Conservation (phyloP, 2,797 vertebrate genomes). For the Pipistrellus pipistrellus region DNA sequence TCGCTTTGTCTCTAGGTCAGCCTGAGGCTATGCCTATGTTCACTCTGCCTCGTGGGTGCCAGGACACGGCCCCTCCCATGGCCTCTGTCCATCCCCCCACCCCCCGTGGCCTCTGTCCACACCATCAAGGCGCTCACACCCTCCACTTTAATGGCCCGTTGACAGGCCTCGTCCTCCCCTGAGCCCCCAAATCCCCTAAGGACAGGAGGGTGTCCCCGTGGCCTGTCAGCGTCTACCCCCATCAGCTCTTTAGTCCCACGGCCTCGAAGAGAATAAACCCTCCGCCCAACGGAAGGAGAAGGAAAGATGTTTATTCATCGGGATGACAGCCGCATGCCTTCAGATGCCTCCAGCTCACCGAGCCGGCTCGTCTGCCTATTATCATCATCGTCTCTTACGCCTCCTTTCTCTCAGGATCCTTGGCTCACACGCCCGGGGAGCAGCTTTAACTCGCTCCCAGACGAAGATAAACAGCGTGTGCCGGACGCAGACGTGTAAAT, state of each 20-base stretch:
- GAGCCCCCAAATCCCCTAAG: not conserved
- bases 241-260: not conserved
- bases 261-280: not conserved
- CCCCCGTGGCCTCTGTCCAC: too few species aligned
- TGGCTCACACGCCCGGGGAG: not conserved
- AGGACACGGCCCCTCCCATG: not conserved
- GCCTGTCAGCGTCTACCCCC: not conserved
- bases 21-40: not conserved
- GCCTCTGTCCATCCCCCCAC: not conserved
- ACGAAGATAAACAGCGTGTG: not conserved
- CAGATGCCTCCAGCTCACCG: not conserved
- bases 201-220: not conserved
- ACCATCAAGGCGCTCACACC: accelerated
- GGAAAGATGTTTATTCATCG: not conserved
- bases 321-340: not conserved
- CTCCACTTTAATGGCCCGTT: not conserved
- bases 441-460: constrained; percentile 4
- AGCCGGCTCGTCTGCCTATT: not conserved
- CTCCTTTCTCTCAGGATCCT: not conserved
- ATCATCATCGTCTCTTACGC: not conserved
- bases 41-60: not conserved
- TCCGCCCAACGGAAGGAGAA: too few species aligned
- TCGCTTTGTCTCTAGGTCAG: not conserved
- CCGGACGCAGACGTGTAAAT: not conserved
- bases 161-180: too few species aligned